Base-by-base conservation (phyloP, 2,888 invertebrate genomes). In the Aphodius sticticus region DNA sequence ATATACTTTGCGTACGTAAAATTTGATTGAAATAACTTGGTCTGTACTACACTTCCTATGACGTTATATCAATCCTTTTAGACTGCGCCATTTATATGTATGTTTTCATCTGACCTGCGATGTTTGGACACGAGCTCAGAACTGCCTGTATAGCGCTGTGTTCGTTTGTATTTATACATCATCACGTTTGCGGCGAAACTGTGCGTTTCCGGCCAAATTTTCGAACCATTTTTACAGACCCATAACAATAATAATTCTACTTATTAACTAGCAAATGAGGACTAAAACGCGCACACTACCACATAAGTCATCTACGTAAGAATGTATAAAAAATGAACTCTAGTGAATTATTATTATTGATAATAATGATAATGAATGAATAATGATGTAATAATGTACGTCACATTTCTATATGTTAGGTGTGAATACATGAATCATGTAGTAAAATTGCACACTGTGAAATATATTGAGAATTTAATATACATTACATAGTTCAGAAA, bases 171-270 rank as follows among this genome's bases (percentile, higher is more conserved):
- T 71, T 71, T 26, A 12, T 35, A 71, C 71, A 71, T 71, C 71
- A 16, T 3, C 26, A 26, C 3, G 15, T 74, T 26, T 74, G 74
- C 37, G 74, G 70, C 16, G 70, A 16, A 15, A 16, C 70, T 15
- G 74, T 74, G 36, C n/a, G 74, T 74, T 35, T 74, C 74, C 74
- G 74, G 74, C 74, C 74, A 74, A 74, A 36, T 74, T 74, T 74
- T 74, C 70, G n/a, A 74, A 74, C 74, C n/a, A 15, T 74, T 74
- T 74, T 35, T 35, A 35, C 74, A 53, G 53, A 53, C 53, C 7
- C 2, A 53, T 53, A 53, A 53, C 53, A 53, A 53, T 53, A 53
- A 53, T 53, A 53, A 53, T 12, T 53, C 53, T 53, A 53, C 7
- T 12, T 12, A 9, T 9, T 53, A 53, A 53, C 12, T 53, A 53